Base-by-base conservation (phyloP, 2,797 vertebrate species). In the Diglossa cyanea region DNA sequence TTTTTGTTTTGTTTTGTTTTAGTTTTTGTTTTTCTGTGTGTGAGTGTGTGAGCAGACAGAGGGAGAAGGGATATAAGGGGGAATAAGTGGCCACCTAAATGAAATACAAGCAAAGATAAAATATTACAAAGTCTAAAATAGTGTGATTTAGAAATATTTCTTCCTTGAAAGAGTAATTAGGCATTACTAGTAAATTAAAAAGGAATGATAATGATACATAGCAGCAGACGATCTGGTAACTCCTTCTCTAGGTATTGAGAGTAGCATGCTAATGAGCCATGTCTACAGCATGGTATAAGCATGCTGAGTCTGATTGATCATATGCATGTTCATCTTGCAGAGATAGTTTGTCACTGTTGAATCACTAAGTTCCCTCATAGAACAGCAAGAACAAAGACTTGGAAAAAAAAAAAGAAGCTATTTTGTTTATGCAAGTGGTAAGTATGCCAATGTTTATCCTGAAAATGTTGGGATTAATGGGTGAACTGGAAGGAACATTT, bases 221-320 rank as follows among this genome's bases (percentile, higher is more conserved):
- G 30, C 40, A 79, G 15, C 42, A 68, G 51, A 92, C 40, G 51
- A 88, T 25, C 33, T 73, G 44, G 51, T 54, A 81, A 90, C 58
- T 88, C 62, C 88, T 94, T 86, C 76, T 51, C 44, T 42, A 90
- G 37, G 17, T 66, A 9, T 19, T 72, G 50, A 88, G n/a, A 84
- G 44, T 66, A 94, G 40, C 73, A 62, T 72, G 39, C 4, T 94
- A 93, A 96, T 94, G 90, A 95, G 40, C 70, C 71, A 44, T 70
- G 55, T 44, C 61, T 86, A 47, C 19, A 50, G 60, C 48, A 70
- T 51, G 45, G 48, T 65, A 67, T 26, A 89, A 67, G 20, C 45
- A 33, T 47, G 70, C 58, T 54, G 37, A 76, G 54, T 74, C 72
- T 77, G 77, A 88, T 35, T 72, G 80, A 92, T 81, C 65, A 62